Evolutionary conservation across 1,140 invertebrate genomes (phyloP).

Genomic region (Macrocentrus cingulum): DNA sequence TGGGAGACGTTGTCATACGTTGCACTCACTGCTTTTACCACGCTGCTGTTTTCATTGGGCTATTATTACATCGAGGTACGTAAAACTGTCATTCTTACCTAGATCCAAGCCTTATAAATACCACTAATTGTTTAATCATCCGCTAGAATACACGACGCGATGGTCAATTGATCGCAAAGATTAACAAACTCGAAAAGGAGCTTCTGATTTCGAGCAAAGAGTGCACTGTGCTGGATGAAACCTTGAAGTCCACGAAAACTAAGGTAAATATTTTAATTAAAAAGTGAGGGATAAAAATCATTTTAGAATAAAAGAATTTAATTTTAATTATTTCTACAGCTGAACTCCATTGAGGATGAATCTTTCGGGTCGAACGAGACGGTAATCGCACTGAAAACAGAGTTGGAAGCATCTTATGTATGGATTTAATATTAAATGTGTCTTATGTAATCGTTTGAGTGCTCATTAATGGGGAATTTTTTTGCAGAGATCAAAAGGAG

Average conservation of each 20-base stretch:
- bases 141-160: slow-evolving; percentile 66
- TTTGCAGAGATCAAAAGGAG: slow-evolving; percentile 47
- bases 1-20: slow-evolving; percentile 49
- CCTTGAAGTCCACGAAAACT: slow-evolving; percentile 65
- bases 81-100: slow-evolving; percentile 24
- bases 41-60: slow-evolving; percentile 72
- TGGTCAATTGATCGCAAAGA: slow-evolving; percentile 60
- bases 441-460: no score
- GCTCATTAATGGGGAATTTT: no score
- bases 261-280: no score
- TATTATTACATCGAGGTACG: slow-evolving; percentile 72
- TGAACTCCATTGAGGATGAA: slow-evolving; percentile 64
- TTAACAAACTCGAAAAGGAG: slow-evolving; percentile 66
- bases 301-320: slow-evolving; percentile 16
- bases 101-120: no score
- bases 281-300: slow-evolving; percentile 7
- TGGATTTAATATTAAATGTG: no score
- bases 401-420: slow-evolving; percentile 49
- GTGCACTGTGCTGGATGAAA: slow-evolving; percentile 68
- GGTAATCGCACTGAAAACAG: slow-evolving; percentile 54
- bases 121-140: neutral
- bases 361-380: slow-evolving; percentile 74
- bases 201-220: slow-evolving; percentile 63
- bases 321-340: slow-evolving; percentile 36
- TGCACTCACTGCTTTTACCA: slow-evolving; percentile 67